Base-by-base conservation (phyloP, 2,113 vertebrate genomes). In the Brachionichthys hirsutus region DNA sequence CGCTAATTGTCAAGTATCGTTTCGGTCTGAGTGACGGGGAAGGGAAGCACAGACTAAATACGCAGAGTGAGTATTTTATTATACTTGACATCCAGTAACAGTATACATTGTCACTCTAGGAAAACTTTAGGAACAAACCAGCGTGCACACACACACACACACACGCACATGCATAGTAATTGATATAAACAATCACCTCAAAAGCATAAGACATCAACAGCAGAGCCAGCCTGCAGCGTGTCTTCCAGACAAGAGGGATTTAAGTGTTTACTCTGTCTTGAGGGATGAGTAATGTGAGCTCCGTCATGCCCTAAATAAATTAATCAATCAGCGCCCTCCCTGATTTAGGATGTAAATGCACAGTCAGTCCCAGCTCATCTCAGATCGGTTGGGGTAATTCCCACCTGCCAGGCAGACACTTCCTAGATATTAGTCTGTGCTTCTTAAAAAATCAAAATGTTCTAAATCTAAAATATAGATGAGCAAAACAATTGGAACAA, bases 201-300 rank as follows among this genome's bases (percentile, higher is more conserved):
- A n/a, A n/a, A n/a, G n/a, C 6, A 30, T 8, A 6, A 12, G 36
- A 12, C 12, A 12, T 10, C 12, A 2, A 0, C 36, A 38, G 6
- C 1, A 38, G 36, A 38, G 9, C 36, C 36, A 4, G 6, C 10
- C 44, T 5, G 16, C 11, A 18, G 16, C 44, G 3, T 11, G 17
- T 18, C 18, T 18, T 10, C 16, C 44, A 11, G 16, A 18, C n/a
- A 12, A 24, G 34, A 58, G 1, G 1, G 10, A 35, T 46, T 45
- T 10, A 34, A 52, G 14, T 64, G 18, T 58, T 71, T 17, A 35
- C 34, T 50, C 40, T n/a, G 11, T 22, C 1, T 38, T 22, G 19
- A 54, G 48, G 12, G 52, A 57, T 62, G 4, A 61, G 18, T 48
- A 36, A 53, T 50, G 16, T 43, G 46, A 70, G 24, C 15, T 44